Percentiles rank a stretch among this genome's conserved stretches.
Evolutionary conservation across 2,888 invertebrate species (phyloP).

Genomic region (Agrochola lota): DNA sequence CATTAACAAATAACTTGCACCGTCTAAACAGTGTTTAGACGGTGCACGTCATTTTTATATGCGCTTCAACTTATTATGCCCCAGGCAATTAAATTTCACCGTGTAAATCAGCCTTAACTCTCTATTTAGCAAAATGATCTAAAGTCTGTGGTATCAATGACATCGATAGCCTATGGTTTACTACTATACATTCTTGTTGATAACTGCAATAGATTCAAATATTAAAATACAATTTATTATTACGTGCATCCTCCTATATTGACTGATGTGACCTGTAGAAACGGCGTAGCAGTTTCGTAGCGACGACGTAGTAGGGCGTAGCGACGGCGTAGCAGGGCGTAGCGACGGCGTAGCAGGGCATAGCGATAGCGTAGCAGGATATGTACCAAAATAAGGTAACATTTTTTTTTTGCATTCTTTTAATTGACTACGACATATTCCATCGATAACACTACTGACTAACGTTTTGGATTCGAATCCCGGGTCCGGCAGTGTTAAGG

Average conservation of each 20-base stretch:
- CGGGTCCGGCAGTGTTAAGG: too few relatives aligned
- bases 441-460: background rate
- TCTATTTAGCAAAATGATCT: background rate
- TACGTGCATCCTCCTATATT: background rate
- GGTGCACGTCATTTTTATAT: background rate
- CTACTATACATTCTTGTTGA: background rate
- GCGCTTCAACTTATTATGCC: background rate
- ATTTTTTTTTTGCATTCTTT: background rate
- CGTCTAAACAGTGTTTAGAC: background rate
- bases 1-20: background rate
- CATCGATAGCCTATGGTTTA: background rate
- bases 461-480: background rate
- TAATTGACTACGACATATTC: background rate
- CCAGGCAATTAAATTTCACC: background rate
- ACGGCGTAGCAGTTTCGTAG: background rate
- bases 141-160: background rate
- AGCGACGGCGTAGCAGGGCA: background rate
- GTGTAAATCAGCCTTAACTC: background rate
- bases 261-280: background rate
- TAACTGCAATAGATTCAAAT: background rate
- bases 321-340: background rate
- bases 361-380: background rate
- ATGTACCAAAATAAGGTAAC: background rate
- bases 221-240: background rate
- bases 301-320: too few relatives aligned